These are phyloP conservation scores for Podarcis raffonei DNA, from an alignment of 2,113 vertebrate species.

Conservation along the genomic window DNA sequence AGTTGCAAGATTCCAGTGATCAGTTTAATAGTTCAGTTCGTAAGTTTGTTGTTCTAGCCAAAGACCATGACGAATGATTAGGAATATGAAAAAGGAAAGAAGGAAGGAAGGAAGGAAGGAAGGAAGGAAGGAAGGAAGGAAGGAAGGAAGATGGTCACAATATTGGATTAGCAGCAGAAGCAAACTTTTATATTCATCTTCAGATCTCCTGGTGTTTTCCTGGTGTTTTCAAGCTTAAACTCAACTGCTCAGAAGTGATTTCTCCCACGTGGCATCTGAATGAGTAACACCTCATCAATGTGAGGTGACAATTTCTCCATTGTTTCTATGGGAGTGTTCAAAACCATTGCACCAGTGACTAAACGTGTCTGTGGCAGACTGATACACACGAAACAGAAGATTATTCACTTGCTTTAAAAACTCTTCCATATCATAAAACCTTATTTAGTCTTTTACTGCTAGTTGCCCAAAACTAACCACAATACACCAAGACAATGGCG, in stretches of 20 bases:
- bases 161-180: background rate
- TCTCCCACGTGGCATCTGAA: slow-evolving; percentile 33
- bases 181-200: slow-evolving; percentile 39
- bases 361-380: slow-evolving; percentile 53
- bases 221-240: slow-evolving; percentile 42
- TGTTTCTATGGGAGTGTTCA: slow-evolving; percentile 64
- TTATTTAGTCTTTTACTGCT: slow-evolving; percentile 12
- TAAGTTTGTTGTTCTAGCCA: background rate
- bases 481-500: background rate
- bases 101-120: background rate
- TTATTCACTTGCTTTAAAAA: slow-evolving; percentile 49
- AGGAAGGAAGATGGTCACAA: no score
- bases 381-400: slow-evolving; percentile 42
- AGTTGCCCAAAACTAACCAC: background rate
- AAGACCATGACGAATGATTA: no score
- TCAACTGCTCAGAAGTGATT: slow-evolving; percentile 67
- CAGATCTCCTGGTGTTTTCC: slow-evolving; percentile 52
- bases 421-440: slow-evolving; percentile 61
- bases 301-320: slow-evolving; percentile 70
- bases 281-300: slow-evolving; percentile 70
- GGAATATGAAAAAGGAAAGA: no score
- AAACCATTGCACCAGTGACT: slow-evolving; percentile 53
- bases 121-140: no score
- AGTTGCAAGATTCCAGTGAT: slow-evolving; percentile 4
- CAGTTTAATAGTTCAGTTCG: background rate